Conservation (phyloP, 2,888 invertebrate species). For the Cephus rjabovi region DNA sequence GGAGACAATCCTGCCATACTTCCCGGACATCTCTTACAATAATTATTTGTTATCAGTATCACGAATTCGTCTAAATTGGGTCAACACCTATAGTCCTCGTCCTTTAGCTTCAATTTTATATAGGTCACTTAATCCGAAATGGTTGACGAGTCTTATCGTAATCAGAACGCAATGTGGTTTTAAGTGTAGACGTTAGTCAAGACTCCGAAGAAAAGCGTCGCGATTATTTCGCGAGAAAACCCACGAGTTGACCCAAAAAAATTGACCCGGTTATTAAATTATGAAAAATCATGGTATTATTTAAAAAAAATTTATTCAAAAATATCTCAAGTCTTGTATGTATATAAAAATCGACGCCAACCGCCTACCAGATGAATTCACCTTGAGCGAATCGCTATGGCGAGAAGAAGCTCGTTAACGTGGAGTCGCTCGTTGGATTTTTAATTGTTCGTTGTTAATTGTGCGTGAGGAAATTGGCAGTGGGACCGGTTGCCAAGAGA, state of each 20-base stretch:
- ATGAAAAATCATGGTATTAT: neutral
- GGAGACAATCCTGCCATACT: neutral
- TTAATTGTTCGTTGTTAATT: neutral
- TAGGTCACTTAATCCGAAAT: neutral
- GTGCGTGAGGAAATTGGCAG: neutral
- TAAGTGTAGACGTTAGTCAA: neutral
- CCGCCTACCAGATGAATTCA: no score
- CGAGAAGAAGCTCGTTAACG: no score
- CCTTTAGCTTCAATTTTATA: neutral
- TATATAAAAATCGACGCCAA: no score
- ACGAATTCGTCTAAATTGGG: neutral
- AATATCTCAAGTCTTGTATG: no score
- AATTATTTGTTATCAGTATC: neutral
- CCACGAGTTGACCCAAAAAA: neutral
- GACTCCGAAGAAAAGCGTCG: neutral
- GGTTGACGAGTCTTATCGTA: neutral
- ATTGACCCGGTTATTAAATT: neutral
- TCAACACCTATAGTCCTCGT: neutral
- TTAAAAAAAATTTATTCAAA: no score
- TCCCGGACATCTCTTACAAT: neutral
- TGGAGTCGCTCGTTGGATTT: no score
- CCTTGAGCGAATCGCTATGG: no score
- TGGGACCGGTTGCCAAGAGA: neutral
- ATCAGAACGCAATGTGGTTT: neutral
- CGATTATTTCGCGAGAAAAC: neutral